Conservation (phyloP, 1,140 invertebrate genomes). For the Cydia splendana region DNA sequence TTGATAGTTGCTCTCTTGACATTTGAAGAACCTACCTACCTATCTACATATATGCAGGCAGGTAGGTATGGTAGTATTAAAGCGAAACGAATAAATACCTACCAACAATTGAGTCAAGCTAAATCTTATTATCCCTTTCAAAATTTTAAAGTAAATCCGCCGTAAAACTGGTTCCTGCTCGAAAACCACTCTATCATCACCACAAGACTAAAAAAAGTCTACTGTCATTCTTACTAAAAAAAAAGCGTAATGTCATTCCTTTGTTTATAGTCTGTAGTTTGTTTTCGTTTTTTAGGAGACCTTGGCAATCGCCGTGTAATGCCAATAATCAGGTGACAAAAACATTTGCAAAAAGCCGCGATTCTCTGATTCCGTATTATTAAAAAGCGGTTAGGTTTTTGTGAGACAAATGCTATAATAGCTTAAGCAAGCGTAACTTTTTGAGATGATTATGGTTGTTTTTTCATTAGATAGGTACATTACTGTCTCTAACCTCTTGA, state of each 20-base stretch:
- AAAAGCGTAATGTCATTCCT: constrained; percentile 10
- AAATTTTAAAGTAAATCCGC: neutral
- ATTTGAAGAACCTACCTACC: no score
- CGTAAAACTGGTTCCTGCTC: neutral
- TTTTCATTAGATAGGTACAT: neutral
- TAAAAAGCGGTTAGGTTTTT: constrained; percentile 8
- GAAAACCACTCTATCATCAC: neutral
- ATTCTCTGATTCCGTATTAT: constrained; percentile 7
- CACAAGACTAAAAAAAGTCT: neutral
- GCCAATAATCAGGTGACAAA: neutral
- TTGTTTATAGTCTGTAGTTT: constrained; percentile 13
- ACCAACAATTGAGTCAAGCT: neutral
- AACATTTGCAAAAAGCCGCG: neutral
- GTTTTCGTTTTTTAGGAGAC: constrained; percentile 13
- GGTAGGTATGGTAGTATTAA: no score
- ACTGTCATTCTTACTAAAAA: constrained; percentile 7
- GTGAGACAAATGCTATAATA: neutral
- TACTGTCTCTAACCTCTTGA: no score
- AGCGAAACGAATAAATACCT: no score
- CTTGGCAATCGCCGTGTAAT: constrained; percentile 7
- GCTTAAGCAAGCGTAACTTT: neutral
- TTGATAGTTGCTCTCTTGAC: no score
- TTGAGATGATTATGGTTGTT: neutral
- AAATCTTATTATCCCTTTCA: neutral
- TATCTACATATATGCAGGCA: no score